Base-by-base conservation (phyloP, 1,140 invertebrate species). In the Bombus difficillimus region DNA sequence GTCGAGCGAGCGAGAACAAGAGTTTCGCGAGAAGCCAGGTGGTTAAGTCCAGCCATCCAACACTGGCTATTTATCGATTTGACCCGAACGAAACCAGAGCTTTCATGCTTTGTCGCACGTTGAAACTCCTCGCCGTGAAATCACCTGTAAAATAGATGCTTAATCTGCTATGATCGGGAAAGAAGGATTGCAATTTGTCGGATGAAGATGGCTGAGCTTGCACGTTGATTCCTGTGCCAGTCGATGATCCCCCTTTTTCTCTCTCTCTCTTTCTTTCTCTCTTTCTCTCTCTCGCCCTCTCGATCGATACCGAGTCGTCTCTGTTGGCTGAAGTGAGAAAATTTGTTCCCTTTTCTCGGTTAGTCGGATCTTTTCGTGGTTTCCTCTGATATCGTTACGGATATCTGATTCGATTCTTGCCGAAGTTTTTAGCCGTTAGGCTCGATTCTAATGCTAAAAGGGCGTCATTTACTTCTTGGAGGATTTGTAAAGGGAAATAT, bases 61-160 rank as follows among this genome's bases (percentile, higher is more conserved):
- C 3, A 22, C n/a, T 3, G 43, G n/a, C 47, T 43, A 71, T 59
- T 84, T 88, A 88, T 81, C 74, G 82, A 88, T 82, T 81, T 62
- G 62, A 85, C 68, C 64, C 39, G 71, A 82, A 53, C 57, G 18
- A 28, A 78, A 37, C 66, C 25, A 2, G 9, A 47, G 53, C 69
- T 86, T 72, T 82, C 79, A 88, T 68, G 73, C 39, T 73, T 78
- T 81, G 68, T 37, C 57, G 83, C 82, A 77, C 82, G 13, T 18
- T 62, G 62, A 82, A 84, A 84, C 75, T 84, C 69, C 34, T 28
- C 47, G 37, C 10, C 37, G 82, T 78, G 75, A 78, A 84, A 86
- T 89, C 86, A 78, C 37, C 78, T 71, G 83, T 71, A 86, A 89
- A 88, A 86, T 86, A 62, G 76, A 71, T 34, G 76, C 37, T 80